Evolutionary conservation across 2,113 vertebrate genomes (phyloP), one percentile per base, ranked within the genome.

Genomic region (Illadopsis cleaveri): DNA sequence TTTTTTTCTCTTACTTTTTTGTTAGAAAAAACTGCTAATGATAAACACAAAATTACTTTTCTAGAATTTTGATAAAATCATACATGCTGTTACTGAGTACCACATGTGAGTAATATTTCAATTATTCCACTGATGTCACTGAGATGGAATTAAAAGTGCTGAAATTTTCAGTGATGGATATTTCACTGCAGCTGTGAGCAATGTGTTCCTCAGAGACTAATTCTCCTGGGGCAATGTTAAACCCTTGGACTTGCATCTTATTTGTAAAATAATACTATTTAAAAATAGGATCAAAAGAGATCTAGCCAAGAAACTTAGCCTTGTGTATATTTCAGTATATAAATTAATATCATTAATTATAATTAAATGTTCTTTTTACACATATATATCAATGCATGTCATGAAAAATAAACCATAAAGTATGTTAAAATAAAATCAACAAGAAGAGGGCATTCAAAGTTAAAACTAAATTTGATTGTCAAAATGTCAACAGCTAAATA

Each of bases 131-230:
- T 97, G 97, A 98, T 96, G 97, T 98, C 97, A 98, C 56, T 96
- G 86, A 96, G 47, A 42, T 93, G 88, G 94, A 98, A 97, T 97
- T 96, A 88, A 92, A 96, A 97, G 86, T 84, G 85, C 92, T 97
- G 90, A 95, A 97, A 95, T 72, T 96, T 95, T 97, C 87, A 94
- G 72, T 92, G 91, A 96, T 92, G 53, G 90, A 35, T 94, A 70
- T 97, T 97, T 96, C 91, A 77, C 88, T 27, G 24, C 96, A 97
- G 96, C 97, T 98, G 93, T 94, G 90, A 97, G 92, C 96, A 97
- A 94, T 95, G 94, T 97, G 94, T 94, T 97, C 94, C 71, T 81
- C 77, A 27, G 96, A 96, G 91, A 82, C 66, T 56, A 82, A 82
- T 84, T 97, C 84, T 97, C 73, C 79, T 10, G 30, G 72, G 82